phyloP scores from a whole-genome alignment of 2,888 invertebrate genomes.

The Athetis lepigone region DNA sequence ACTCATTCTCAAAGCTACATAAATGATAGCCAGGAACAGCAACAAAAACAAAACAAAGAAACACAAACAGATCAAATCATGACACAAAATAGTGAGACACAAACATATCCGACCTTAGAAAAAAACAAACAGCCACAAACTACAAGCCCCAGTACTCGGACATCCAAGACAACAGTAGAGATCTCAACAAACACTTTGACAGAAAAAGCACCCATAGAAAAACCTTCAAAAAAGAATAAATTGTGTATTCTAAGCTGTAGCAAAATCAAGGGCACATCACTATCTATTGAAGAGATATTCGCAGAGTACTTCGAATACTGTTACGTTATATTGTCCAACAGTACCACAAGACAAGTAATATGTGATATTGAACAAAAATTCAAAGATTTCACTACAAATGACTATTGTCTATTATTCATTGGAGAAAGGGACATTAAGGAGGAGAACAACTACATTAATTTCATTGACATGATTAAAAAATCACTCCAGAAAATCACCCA shows the following conservation, averaged over 20 bases:
- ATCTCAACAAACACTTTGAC: too few species aligned
- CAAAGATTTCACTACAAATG: slow-evolving; percentile 12
- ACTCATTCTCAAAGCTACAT: too few species aligned
- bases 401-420: slow-evolving; percentile 26
- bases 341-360: slow-evolving; percentile 9
- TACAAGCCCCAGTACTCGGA: too few species aligned
- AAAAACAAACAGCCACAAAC: too few species aligned
- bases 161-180: too few species aligned
- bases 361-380: slow-evolving; percentile 3
- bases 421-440: background rate
- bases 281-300: slow-evolving; percentile 10
- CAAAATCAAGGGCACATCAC: background rate
- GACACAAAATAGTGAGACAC: too few species aligned
- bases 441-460: background rate
- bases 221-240: background rate
- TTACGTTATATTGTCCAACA: slow-evolving; percentile 7
- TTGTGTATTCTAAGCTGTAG: background rate
- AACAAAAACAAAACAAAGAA: too few species aligned
- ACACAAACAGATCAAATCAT: too few species aligned
- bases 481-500: slow-evolving; percentile 7
- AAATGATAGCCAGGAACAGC: too few species aligned
- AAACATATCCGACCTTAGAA: too few species aligned
- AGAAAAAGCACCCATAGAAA: too few species aligned
- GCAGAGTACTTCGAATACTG: slow-evolving; percentile 12
- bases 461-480: background rate